Evolutionary conservation across 1,140 invertebrate genomes (phyloP).

Genomic region (Teleogryllus occipitalis): DNA sequence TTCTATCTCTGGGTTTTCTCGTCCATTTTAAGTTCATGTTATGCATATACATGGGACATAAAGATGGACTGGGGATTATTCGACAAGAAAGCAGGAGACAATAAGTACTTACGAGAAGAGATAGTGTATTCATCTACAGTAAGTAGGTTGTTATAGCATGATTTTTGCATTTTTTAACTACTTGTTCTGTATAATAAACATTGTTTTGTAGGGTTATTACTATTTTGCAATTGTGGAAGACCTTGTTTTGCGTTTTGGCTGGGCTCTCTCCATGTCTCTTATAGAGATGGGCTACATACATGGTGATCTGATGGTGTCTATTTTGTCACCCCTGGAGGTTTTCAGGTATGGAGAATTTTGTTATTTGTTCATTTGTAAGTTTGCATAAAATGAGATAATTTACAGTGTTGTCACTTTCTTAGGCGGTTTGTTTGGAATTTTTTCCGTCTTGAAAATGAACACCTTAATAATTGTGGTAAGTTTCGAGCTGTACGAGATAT

Average conservation of each 20-base stretch:
- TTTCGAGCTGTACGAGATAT: slow-evolving; percentile 98
- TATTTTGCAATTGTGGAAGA: slow-evolving; percentile 98
- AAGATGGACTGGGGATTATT: slow-evolving; percentile 92
- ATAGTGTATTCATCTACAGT: slow-evolving; percentile 55
- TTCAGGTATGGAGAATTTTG: slow-evolving; percentile 56
- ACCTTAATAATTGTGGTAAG: slow-evolving; percentile 99
- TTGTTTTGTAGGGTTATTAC: slow-evolving; percentile 65
- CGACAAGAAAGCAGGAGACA: slow-evolving; percentile 70
- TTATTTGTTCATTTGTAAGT: background rate
- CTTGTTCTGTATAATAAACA: slow-evolving; percentile 62
- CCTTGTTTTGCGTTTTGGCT: slow-evolving; percentile 85
- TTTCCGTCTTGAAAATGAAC: slow-evolving; percentile 98
- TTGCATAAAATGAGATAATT: background rate
- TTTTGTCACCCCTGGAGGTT: slow-evolving; percentile 88
- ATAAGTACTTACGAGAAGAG: slow-evolving; percentile 58
- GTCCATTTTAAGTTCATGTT: slow-evolving; percentile 64
- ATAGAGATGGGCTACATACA: slow-evolving; percentile 73
- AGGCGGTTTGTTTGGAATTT: slow-evolving; percentile 99
- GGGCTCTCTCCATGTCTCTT: slow-evolving; percentile 80
- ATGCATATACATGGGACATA: slow-evolving; percentile 79
- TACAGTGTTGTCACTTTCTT: slow-evolving; percentile 22
- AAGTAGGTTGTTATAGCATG: slow-evolving; percentile 27
- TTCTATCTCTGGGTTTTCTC: slow-evolving; percentile 62
- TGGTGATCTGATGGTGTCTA: slow-evolving; percentile 77
- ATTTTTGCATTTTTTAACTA: slow-evolving; percentile 91